Percentiles rank a stretch among this genome's conserved stretches.
These are phyloP conservation scores for Torymus tubicola DNA, from an alignment of 2,888 invertebrate genomes.

Conservation along the genomic window DNA sequence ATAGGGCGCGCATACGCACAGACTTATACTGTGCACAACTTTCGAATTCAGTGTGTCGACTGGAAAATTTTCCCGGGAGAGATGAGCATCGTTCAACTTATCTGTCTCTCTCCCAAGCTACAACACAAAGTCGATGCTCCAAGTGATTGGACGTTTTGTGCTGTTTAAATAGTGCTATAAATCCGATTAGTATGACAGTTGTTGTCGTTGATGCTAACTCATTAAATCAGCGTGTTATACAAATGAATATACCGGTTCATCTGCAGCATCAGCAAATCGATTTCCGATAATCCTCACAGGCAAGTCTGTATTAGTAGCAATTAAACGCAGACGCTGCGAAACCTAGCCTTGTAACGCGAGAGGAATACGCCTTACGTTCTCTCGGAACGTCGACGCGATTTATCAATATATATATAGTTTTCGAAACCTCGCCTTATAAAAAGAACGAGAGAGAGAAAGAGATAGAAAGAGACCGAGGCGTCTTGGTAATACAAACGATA, in stretches of 20 bases:
- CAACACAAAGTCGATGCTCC: too few relatives aligned
- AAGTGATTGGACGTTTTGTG: background rate
- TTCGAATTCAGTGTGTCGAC: background rate
- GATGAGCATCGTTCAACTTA: too few relatives aligned
- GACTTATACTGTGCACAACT: background rate
- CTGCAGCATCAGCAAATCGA: slow-evolving; percentile 6
- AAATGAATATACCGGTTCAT: background rate
- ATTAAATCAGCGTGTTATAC: slow-evolving; percentile 11
- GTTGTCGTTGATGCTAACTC: slow-evolving; percentile 2
- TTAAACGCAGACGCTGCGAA: background rate
- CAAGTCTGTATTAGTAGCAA: background rate
- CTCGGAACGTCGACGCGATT: too few relatives aligned
- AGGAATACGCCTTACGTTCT: background rate
- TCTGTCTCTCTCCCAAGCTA: too few relatives aligned
- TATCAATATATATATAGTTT: background rate
- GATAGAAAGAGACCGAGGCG: background rate
- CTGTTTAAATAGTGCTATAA: background rate
- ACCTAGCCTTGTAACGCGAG: background rate
- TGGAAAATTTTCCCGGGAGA: background rate
- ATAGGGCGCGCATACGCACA: too few relatives aligned
- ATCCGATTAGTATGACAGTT: background rate
- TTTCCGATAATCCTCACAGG: slow-evolving; percentile 18
- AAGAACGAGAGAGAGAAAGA: background rate
- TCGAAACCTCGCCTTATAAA: background rate
- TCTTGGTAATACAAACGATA: slow-evolving; percentile 19